Conservation (phyloP, 2,888 invertebrate genomes). For the Rotaria sp. region DNA sequence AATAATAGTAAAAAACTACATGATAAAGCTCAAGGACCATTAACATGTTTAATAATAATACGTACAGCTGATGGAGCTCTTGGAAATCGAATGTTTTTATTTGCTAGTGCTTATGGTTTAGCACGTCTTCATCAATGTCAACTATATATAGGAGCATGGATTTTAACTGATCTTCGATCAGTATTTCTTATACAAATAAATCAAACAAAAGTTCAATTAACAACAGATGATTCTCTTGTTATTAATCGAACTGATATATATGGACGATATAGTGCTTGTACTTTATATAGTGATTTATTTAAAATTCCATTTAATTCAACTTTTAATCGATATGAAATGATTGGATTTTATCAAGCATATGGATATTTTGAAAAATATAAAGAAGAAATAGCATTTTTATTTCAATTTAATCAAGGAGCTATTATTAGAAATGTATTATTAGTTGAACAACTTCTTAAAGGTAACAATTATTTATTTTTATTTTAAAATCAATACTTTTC, state of each 20-base stretch:
- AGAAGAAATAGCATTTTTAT: background rate
- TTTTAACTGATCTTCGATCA: background rate
- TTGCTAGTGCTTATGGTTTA: conserved; percentile 16
- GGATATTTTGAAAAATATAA: background rate
- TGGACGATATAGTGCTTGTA: background rate
- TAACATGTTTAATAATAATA: background rate
- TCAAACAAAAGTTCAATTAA: background rate
- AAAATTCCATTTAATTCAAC: background rate
- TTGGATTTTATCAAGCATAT: conserved; percentile 9
- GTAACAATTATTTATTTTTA: background rate
- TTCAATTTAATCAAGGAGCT: background rate
- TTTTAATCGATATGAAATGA: background rate
- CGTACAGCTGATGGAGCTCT: background rate
- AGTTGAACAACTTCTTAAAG: background rate
- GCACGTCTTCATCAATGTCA: conserved; percentile 13
- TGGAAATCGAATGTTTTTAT: conserved; percentile 25
- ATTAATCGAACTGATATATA: background rate
- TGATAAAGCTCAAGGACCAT: background rate
- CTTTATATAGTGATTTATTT: background rate
- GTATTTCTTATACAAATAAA: background rate
- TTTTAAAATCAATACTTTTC: too few relatives aligned
- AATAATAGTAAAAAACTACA: background rate
- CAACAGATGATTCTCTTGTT: background rate
- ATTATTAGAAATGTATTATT: background rate
- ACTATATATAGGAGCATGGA: background rate